Evolutionary conservation across 2,888 invertebrate species (phyloP).

Genomic region (Aphelenchoides bicaudatus): DNA sequence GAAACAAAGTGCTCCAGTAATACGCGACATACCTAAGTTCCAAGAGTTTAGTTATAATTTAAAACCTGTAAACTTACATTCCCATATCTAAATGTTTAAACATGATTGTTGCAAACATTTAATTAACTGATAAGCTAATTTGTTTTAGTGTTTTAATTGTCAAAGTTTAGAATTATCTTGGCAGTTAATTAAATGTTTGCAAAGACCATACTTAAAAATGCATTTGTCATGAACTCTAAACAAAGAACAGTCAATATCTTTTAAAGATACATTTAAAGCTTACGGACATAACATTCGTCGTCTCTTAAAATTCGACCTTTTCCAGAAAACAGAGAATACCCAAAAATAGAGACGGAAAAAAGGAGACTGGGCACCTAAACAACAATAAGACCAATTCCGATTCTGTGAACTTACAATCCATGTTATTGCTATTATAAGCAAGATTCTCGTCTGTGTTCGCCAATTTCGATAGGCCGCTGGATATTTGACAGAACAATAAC

Average conservation of each 20-base stretch:
- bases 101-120: too few relatives aligned
- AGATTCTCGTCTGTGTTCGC: slow-evolving; percentile 64
- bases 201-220: slow-evolving; percentile 92
- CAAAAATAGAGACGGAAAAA: slow-evolving; percentile 96
- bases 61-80: too few relatives aligned
- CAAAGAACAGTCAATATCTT: slow-evolving; percentile 62
- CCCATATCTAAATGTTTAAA: too few relatives aligned
- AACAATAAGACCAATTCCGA: neutral
- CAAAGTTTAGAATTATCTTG: too few relatives aligned
- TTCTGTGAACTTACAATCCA: slow-evolving; percentile 44
- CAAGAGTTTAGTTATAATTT: slow-evolving; percentile 14
- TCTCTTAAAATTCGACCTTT: slow-evolving; percentile 63
- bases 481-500: slow-evolving; percentile 93
- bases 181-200: too few relatives aligned
- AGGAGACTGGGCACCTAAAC: slow-evolving; percentile 76
- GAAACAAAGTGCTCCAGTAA: slow-evolving; percentile 85
- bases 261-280: slow-evolving; percentile 56
- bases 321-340: slow-evolving; percentile 96
- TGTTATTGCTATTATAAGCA: slow-evolving; percentile 53
- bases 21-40: slow-evolving; percentile 57
- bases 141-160: too few relatives aligned
- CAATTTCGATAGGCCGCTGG: slow-evolving; percentile 94
- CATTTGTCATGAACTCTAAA: slow-evolving; percentile 92
- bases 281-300: slow-evolving; percentile 54
- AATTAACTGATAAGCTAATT: too few relatives aligned